These are phyloP conservation scores for Cuculus canorus DNA, from an alignment of 2,797 vertebrate genomes.

Conservation along the genomic window DNA sequence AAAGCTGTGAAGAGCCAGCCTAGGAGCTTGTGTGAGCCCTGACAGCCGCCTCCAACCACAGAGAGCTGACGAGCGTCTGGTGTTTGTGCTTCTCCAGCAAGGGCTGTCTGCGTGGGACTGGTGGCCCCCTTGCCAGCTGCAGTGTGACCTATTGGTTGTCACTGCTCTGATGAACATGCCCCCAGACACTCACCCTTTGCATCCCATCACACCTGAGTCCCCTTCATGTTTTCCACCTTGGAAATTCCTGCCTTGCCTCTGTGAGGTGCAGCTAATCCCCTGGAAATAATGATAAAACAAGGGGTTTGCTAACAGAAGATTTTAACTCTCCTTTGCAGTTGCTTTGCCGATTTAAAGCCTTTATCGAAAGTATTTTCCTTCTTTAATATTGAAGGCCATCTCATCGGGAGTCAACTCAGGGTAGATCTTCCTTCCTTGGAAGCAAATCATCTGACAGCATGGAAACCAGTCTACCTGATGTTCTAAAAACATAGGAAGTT, in stretches of 20 bases:
- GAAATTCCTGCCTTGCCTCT: not conserved
- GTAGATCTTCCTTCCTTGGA: not conserved
- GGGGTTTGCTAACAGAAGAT: not conserved
- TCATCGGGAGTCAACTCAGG: not conserved
- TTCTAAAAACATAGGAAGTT: not conserved
- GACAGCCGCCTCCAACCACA: not conserved
- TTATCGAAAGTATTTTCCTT: not conserved
- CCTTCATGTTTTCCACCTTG: not conserved
- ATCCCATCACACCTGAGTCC: not conserved
- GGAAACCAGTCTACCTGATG: not conserved
- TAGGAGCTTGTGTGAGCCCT: not conserved
- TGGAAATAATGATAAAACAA: not conserved
- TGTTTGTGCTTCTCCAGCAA: not conserved
- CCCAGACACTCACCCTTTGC: not conserved
- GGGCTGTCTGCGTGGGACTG: not conserved
- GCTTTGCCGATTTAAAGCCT: not conserved
- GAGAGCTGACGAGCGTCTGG: accelerated
- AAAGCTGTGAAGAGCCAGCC: not conserved
- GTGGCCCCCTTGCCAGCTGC: not conserved
- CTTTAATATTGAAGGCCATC: not conserved
- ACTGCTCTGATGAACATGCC: not conserved
- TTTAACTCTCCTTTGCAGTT: not conserved
- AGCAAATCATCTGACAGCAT: not conserved
- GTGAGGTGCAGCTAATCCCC: not conserved
- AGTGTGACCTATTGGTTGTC: not conserved